phyloP scores from a whole-genome alignment of 2,797 vertebrate genomes.

The Peromyscus eremicus region DNA sequence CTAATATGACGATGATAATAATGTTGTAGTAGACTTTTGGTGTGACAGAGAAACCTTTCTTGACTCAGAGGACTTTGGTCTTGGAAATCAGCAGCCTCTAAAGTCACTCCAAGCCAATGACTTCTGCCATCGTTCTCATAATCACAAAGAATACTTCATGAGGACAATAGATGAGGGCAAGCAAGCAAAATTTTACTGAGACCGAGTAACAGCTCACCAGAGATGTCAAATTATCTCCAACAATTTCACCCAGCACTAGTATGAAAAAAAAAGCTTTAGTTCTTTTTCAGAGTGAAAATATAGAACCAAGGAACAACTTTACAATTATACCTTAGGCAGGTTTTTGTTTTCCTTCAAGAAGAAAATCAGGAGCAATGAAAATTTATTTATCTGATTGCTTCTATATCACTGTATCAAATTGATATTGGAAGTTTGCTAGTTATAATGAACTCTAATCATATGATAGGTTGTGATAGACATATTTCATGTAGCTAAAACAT shows the following conservation, averaged over 20 bases:
- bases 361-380: slow-evolving; percentile 1
- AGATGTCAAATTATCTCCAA: slow-evolving; percentile 5
- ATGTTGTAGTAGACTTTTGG: neutral
- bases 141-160: neutral
- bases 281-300: neutral
- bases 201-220: neutral
- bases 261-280: slow-evolving; percentile 22
- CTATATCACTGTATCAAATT: neutral
- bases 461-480: neutral
- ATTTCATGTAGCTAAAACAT: neutral
- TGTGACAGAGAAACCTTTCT: neutral
- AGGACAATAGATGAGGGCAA: neutral
- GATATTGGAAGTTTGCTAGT: neutral
- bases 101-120: neutral
- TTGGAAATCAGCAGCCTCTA: neutral
- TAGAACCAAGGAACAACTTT: neutral
- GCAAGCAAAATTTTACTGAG: neutral
- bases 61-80: neutral
- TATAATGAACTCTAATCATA: neutral
- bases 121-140: neutral
- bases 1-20: neutral
- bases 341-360: neutral
- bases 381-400: neutral
- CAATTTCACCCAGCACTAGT: neutral
- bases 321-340: neutral